These are phyloP conservation scores for Gambusia affinis DNA, from an alignment of 2,113 vertebrate species.

Conservation along the genomic window DNA sequence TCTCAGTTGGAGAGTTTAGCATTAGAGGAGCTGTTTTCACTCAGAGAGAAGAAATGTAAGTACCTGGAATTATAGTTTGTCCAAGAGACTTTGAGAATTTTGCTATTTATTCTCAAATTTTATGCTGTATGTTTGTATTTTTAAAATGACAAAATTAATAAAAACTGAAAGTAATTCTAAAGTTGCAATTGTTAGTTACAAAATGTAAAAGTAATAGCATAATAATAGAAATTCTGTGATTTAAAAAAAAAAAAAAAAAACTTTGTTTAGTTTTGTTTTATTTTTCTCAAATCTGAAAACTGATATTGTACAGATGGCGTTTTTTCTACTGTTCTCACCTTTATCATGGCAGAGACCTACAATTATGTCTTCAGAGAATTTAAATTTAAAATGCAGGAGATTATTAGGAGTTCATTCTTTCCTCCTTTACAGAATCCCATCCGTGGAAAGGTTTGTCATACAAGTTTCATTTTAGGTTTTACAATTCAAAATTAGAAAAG, in stretches of 20 bases:
- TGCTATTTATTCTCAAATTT: not conserved
- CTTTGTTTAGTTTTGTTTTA: too few species aligned
- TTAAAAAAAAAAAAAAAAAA: too few species aligned
- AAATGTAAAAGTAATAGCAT: too few species aligned
- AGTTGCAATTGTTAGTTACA: not conserved
- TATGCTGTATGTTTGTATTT: not conserved
- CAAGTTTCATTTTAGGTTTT: not conserved
- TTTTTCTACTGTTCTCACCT: not conserved
- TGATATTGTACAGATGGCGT: not conserved
- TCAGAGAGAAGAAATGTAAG: conserved; percentile 35
- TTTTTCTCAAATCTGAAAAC: not conserved
- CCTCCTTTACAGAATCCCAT: not conserved
- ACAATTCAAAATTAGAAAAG: not conserved
- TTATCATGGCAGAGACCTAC: not conserved
- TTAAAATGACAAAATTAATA: not conserved
- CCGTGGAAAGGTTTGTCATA: not conserved
- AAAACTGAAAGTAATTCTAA: not conserved
- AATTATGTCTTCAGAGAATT: not conserved
- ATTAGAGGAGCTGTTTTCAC: conserved; percentile 29
- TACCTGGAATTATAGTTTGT: not conserved
- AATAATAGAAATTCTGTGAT: too few species aligned
- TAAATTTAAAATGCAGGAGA: not conserved
- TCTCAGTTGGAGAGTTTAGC: conserved; percentile 37
- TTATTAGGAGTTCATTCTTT: not conserved
- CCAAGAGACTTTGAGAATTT: not conserved